Conservation (phyloP, 2,888 invertebrate species). For the Candidula unifasciata region DNA sequence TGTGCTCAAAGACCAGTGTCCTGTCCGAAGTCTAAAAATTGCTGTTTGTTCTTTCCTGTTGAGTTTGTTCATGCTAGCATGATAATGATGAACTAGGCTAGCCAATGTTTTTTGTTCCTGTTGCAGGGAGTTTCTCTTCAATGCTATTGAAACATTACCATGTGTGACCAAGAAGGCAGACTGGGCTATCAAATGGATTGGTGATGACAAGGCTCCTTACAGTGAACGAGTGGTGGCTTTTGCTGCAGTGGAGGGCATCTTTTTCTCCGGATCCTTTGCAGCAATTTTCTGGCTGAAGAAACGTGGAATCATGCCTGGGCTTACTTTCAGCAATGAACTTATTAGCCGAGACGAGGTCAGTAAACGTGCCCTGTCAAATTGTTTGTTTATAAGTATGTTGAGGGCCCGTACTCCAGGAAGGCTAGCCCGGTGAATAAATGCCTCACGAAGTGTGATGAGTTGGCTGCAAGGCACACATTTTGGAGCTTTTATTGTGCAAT, state of each 20-base stretch:
- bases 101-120: not conserved
- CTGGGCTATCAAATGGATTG: slow-evolving; percentile 99
- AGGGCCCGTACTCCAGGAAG: too few species aligned
- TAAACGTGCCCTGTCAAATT: not conserved
- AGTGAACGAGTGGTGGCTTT: slow-evolving; percentile 97
- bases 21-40: too few species aligned
- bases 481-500: too few species aligned
- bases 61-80: too few species aligned
- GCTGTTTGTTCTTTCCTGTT: too few species aligned
- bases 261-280: slow-evolving; percentile 99
- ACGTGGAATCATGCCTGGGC: slow-evolving; percentile 97
- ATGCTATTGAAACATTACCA: slow-evolving; percentile 97
- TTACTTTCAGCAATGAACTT: slow-evolving; percentile 98
- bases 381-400: not conserved
- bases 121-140: slow-evolving; percentile 88
- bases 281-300: slow-evolving; percentile 99
- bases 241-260: slow-evolving; percentile 99
- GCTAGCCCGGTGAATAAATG: too few species aligned
- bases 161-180: slow-evolving; percentile 98
- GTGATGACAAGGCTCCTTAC: slow-evolving; percentile 89
- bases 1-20: too few species aligned
- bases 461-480: too few species aligned
- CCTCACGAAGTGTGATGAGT: too few species aligned
- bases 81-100: too few species aligned
- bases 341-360: slow-evolving; percentile 95